Percentiles rank a stretch among this genome's conserved stretches.
Conservation (phyloP, 2,797 vertebrate species). For the Acrossocheilus fasciatus region DNA sequence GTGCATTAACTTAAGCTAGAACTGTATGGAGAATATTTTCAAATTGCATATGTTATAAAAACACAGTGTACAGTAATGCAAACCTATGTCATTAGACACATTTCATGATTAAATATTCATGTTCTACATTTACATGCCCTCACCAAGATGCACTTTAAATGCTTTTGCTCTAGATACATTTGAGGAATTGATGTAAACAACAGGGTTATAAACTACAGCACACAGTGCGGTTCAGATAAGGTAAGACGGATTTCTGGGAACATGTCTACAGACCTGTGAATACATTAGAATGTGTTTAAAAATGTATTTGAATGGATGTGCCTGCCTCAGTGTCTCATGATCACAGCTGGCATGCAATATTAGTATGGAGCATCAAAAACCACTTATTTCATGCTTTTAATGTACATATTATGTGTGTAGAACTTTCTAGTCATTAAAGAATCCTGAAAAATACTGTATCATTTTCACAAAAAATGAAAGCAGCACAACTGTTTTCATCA, state of each 20-base stretch:
- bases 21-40: not conserved
- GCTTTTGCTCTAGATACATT: slow-evolving; percentile 10
- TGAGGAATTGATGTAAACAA: slow-evolving; percentile 2
- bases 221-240: not conserved
- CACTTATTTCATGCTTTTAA: not conserved
- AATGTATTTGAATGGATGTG: slow-evolving; percentile 4
- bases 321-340: not conserved
- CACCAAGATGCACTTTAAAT: not conserved
- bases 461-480: no score
- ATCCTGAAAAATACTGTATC: not conserved
- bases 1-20: slow-evolving; percentile 37
- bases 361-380: not conserved
- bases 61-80: slow-evolving; percentile 19
- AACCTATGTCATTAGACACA: not conserved
- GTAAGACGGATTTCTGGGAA: slow-evolving; percentile 21
- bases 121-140: not conserved
- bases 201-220: not conserved
- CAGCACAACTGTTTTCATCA: no score
- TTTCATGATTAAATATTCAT: slow-evolving; percentile 23
- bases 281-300: slow-evolving; percentile 23
- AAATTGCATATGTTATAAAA: not conserved
- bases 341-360: not conserved
- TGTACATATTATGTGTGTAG: not conserved
- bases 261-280: slow-evolving; percentile 2
- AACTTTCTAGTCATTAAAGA: not conserved